Evolutionary conservation across 2,888 invertebrate species (phyloP).

Genomic region (Cyclophora punctaria): DNA sequence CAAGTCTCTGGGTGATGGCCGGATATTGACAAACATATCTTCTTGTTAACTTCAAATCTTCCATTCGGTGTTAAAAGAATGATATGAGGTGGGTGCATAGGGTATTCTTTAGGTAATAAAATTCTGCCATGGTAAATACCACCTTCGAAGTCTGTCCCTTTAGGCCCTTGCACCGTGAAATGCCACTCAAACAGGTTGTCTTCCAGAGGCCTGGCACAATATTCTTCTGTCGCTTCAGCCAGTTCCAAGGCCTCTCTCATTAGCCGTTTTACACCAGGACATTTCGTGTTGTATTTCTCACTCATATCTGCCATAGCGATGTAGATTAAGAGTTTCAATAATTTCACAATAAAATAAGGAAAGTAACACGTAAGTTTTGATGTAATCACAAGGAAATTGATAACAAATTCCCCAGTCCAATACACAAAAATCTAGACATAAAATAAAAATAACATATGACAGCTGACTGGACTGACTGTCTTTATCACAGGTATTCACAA

Average conservation of each 20-base stretch:
- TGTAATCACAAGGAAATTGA: conserved; percentile 47
- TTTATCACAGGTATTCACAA: too few relatives aligned
- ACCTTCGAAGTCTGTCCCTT: conserved; percentile 90
- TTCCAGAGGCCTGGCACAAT: conserved; percentile 91
- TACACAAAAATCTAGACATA: not conserved
- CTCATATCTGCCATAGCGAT: conserved; percentile 54
- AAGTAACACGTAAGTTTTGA: conserved; percentile 39
- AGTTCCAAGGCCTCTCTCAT: conserved; percentile 94
- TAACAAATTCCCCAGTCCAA: conserved; percentile 29
- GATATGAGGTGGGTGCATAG: conserved; percentile 97
- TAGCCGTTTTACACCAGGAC: conserved; percentile 91
- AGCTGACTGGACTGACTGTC: too few relatives aligned
- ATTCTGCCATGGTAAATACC: conserved; percentile 96
- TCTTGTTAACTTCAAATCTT: conserved; percentile 93
- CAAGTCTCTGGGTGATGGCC: conserved; percentile 98
- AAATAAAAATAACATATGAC: too few relatives aligned
- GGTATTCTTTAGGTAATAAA: conserved; percentile 93
- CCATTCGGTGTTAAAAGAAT: conserved; percentile 95
- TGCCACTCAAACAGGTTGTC: conserved; percentile 99
- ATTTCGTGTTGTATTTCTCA: conserved; percentile 69
- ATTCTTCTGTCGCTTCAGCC: conserved; percentile 90
- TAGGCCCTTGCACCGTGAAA: conserved; percentile 93
- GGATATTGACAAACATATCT: conserved; percentile 96
- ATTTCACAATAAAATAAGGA: conserved; percentile 31
- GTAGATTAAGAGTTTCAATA: conserved; percentile 14